Base-by-base conservation (phyloP, 2,113 vertebrate species). In the Rhinoderma darwinii region DNA sequence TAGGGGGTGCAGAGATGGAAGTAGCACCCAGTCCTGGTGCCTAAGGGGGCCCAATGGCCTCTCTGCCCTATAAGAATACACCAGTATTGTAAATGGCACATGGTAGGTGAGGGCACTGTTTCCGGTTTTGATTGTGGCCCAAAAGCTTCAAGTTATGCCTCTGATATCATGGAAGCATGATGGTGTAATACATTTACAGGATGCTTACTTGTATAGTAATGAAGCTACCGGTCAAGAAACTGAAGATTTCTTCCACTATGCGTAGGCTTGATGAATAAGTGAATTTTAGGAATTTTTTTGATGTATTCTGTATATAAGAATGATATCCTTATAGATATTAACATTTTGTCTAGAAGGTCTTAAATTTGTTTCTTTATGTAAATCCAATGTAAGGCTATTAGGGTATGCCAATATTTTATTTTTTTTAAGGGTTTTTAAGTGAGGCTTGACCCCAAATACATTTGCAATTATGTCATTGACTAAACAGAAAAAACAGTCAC, bases 401-500 rank as follows among this genome's bases (percentile, higher is more conserved):
- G 15, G 63, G 30, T 70, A 37, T 70, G 32, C 22, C 15, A 70
- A 32, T 66, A 66, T 75, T 27, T n/a, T 44, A 5, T 20, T 54
- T 25, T 47, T 47, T 47, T 47, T 47, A 47, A 47, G 4, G 18
- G 20, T 74, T 22, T 74, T 22, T 30, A 74, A 43, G 9, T n/a
- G 41, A 74, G 25, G 12, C 73, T 17, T 1, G 73, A 7, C 41
- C 18, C 39, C 30, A 51, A 37, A 59, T 20, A 63, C 12, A 44
- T 8, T 11, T 66, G n/a, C 54, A 66, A 77, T 47, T 41, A 27
- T 56, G 30, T 37, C 5, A 35, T 44, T 18, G 37, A 37, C 81
- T 10, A 84, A 54, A 74, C 44, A 84, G 66, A 73, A 63, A 30
- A 66, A 39, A 85, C 73, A 78, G 35, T 47, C 43, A 85, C 27